A percentile compares a stretch with the other conserved stretches of the same genome.
Conservation (phyloP, 2,113 vertebrate species). For the Pelobates fuscus region DNA sequence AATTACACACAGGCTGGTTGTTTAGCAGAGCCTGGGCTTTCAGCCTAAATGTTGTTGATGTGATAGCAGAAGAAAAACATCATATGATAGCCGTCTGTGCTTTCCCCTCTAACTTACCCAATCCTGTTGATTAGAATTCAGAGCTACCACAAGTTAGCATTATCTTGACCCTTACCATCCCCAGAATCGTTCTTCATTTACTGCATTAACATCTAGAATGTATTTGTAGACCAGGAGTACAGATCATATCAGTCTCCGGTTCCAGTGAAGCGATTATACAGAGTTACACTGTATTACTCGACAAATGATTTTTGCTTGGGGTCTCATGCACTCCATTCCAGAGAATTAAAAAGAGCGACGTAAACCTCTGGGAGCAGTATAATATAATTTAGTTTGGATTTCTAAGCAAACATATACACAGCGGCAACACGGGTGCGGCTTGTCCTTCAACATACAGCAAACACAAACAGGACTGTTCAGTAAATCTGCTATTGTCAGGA, state of each 20-base stretch:
- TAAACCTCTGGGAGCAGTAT: neutral
- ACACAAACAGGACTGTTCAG: too few relatives aligned
- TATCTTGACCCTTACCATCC: conserved; percentile 36
- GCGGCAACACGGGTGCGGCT: too few relatives aligned
- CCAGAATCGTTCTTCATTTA: conserved; percentile 25
- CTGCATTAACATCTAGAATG: conserved; percentile 4
- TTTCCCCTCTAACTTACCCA: conserved; percentile 51
- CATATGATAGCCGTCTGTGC: conserved; percentile 51
- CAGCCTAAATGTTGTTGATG: conserved; percentile 57
- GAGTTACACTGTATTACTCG: conserved; percentile 6
- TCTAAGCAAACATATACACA: too few relatives aligned
- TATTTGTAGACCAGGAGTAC: neutral
- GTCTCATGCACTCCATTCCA: neutral
- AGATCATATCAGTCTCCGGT: neutral
- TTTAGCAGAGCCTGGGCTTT: conserved; percentile 47
- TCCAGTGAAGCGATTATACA: neutral
- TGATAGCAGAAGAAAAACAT: conserved; percentile 60
- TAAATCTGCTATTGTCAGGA: too few relatives aligned
- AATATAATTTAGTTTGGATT: neutral
- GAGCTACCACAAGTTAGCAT: conserved; percentile 45
- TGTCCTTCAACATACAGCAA: too few relatives aligned
- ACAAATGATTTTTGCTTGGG: conserved; percentile 7
- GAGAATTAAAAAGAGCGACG: neutral
- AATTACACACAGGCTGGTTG: conserved; percentile 10
- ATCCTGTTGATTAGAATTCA: conserved; percentile 53